These are phyloP conservation scores for Cephus rjabovi DNA, from an alignment of 2,888 invertebrate species.

Conservation along the genomic window DNA sequence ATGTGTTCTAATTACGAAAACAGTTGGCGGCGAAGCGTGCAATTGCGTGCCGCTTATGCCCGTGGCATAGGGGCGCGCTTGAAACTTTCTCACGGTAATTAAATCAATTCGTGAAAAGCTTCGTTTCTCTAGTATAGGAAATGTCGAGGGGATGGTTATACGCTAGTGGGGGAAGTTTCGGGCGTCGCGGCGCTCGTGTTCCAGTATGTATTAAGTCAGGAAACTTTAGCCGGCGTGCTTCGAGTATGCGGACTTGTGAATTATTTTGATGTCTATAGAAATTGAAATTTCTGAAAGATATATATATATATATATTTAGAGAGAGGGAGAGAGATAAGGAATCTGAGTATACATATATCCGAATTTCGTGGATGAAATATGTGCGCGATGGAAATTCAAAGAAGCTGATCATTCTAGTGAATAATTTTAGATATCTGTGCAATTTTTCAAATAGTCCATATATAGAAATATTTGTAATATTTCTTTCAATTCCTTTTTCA, in stretches of 20 bases:
- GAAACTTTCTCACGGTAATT: constrained; percentile 30
- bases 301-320: background rate
- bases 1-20: background rate
- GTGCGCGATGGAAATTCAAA: background rate
- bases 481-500: background rate
- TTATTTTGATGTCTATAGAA: background rate
- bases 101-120: constrained; percentile 36
- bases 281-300: background rate
- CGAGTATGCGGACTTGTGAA: constrained; percentile 2
- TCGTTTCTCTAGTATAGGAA: background rate
- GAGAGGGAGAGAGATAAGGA: constrained; percentile 12
- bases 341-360: background rate
- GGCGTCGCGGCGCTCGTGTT: constrained; percentile 23
- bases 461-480: background rate
- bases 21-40: background rate
- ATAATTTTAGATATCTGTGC: background rate
- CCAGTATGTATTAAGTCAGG: constrained; percentile 17
- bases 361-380: background rate
- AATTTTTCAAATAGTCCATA: background rate
- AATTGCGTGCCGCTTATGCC: background rate
- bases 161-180: background rate
- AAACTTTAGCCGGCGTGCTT: background rate
- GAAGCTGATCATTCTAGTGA: background rate
- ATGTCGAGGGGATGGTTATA: background rate
- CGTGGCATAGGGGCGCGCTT: background rate